Evolutionary conservation across 2,888 invertebrate genomes (phyloP).

Genomic region (Diarsia dahlii): DNA sequence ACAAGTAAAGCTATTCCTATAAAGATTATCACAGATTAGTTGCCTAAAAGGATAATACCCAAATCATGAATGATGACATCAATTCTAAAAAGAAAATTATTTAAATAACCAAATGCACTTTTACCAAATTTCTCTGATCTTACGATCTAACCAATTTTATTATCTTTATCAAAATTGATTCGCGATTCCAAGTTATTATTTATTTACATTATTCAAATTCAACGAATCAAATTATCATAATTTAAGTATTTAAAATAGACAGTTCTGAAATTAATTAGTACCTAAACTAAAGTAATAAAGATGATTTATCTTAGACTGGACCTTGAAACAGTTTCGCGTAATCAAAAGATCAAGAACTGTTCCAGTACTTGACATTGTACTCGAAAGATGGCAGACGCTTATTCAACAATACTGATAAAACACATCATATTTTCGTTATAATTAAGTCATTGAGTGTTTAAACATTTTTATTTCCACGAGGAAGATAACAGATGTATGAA

Average conservation of each 20-base stretch:
- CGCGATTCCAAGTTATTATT: not conserved
- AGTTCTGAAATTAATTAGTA: conserved; percentile 33
- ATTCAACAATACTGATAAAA: conserved; percentile 44
- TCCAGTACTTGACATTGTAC: conserved; percentile 58
- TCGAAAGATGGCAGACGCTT: conserved; percentile 19
- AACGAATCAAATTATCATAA: conserved; percentile 33
- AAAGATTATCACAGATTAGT: not conserved
- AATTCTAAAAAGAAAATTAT: conserved; percentile 1
- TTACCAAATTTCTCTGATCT: not conserved
- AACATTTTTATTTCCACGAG: conserved; percentile 1
- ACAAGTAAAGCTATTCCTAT: not conserved
- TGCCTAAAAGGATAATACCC: not conserved
- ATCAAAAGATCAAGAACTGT: conserved; percentile 73
- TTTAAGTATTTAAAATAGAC: conserved; percentile 28
- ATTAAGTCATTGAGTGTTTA: not conserved
- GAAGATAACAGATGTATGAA: conserved; percentile 9
- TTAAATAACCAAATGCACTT: not conserved
- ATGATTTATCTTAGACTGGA: conserved; percentile 45
- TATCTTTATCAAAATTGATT: not conserved
- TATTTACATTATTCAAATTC: not conserved
- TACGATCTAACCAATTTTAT: conserved; percentile 3
- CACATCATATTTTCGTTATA: not conserved
- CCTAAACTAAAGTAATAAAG: conserved; percentile 11
- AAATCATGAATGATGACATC: not conserved
- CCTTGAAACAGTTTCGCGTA: conserved; percentile 73